Conservation (phyloP, 2,888 invertebrate species). For the Conistra vaccinii region DNA sequence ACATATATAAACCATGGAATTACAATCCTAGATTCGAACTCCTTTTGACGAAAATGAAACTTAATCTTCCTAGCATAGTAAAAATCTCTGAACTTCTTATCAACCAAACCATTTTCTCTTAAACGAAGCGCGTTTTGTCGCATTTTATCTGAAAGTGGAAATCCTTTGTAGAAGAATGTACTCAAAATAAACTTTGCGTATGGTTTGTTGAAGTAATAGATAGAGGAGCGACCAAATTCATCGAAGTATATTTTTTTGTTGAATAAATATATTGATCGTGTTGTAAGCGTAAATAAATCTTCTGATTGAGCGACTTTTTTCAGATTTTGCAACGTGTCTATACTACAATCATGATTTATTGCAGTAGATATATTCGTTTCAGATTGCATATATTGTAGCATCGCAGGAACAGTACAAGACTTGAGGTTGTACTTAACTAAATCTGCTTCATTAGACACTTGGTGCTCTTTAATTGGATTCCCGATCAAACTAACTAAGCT, state of each 20-base stretch:
- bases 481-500: slow-evolving; percentile 68
- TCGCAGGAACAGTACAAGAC: slow-evolving; percentile 16
- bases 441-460: slow-evolving; percentile 59
- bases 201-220: slow-evolving; percentile 47
- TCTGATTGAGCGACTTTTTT: slow-evolving; percentile 25
- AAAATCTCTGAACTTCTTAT: slow-evolving; percentile 43
- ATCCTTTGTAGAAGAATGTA: slow-evolving; percentile 63
- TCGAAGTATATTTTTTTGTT: slow-evolving; percentile 29
- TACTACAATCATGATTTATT: slow-evolving; percentile 7
- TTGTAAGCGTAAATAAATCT: slow-evolving; percentile 17
- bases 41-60: too few species aligned
- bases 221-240: slow-evolving; percentile 27
- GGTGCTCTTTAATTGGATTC: slow-evolving; percentile 60
- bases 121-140: slow-evolving; percentile 39
- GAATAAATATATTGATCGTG: slow-evolving; percentile 13
- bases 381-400: neutral
- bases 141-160: slow-evolving; percentile 51
- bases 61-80: slow-evolving; percentile 16
- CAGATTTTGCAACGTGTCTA: slow-evolving; percentile 14
- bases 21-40: slow-evolving; percentile 22
- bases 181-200: too few species aligned
- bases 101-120: slow-evolving; percentile 53
- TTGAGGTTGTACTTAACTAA: slow-evolving; percentile 34
- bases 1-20: slow-evolving; percentile 62
- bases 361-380: slow-evolving; percentile 62